phyloP scores from a whole-genome alignment of 2,797 vertebrate genomes.

The Hemibagrus guttatus region DNA sequence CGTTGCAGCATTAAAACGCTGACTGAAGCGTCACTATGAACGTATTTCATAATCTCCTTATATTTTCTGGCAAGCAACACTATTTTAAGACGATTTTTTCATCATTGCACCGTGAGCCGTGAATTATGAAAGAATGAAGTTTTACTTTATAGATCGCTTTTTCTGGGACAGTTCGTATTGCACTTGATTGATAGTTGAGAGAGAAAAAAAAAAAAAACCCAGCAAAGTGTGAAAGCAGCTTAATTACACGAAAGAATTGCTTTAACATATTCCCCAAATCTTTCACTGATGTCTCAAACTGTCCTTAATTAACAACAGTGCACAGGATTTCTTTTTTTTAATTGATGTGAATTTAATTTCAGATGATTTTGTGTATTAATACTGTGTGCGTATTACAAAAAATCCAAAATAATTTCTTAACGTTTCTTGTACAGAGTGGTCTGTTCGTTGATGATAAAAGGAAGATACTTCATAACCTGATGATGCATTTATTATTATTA shows the following conservation, averaged over 20 bases:
- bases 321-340: too few species aligned
- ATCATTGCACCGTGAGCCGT: background rate
- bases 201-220: background rate
- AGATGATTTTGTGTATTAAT: background rate
- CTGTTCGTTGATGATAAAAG: background rate
- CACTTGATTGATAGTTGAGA: background rate
- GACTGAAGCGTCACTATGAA: background rate
- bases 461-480: background rate
- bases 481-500: too few species aligned
- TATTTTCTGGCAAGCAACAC: background rate
- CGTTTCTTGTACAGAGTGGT: background rate
- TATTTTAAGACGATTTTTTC: background rate
- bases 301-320: background rate
- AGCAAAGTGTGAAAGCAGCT: background rate
- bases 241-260: background rate
- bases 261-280: background rate
- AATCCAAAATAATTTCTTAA: background rate
- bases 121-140: background rate
- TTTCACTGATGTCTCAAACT: background rate
- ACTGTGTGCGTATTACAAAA: too few species aligned
- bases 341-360: background rate
- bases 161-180: background rate
- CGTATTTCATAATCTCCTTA: background rate
- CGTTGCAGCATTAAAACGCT: background rate
- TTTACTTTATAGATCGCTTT: background rate